Conservation (phyloP, 2,888 invertebrate genomes). For the Oligia latruncula region DNA sequence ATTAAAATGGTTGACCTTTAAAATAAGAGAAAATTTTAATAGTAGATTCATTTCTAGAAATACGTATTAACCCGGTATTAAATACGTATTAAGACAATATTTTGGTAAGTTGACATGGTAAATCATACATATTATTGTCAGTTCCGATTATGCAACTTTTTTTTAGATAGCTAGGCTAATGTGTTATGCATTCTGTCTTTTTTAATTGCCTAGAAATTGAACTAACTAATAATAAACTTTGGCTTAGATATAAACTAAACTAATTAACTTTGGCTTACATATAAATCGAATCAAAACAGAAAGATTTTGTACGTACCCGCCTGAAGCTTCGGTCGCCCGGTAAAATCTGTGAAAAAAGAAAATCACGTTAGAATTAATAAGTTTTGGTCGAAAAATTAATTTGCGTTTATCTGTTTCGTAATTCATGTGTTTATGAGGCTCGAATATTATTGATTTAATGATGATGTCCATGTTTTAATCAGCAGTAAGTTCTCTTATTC, state of each 20-base stretch:
- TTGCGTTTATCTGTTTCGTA: not conserved
- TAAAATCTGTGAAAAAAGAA: conserved; percentile 47
- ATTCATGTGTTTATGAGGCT: not conserved
- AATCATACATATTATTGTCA: not conserved
- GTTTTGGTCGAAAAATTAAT: conserved; percentile 11
- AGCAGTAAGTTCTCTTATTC: not conserved
- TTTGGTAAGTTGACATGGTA: not conserved
- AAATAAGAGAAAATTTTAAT: not conserved
- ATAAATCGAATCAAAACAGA: not conserved
- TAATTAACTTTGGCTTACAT: not conserved
- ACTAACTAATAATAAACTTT: not conserved
- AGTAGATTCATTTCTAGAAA: not conserved
- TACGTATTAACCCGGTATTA: too few species aligned
- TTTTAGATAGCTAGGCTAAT: not conserved
- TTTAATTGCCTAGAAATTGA: not conserved
- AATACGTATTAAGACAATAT: not conserved
- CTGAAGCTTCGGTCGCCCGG: not conserved
- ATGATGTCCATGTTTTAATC: not conserved
- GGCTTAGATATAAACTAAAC: not conserved
- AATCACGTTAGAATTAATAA: conserved; percentile 18
- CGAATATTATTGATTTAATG: not conserved
- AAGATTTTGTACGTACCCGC: conserved; percentile 27
- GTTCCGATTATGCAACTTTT: not conserved
- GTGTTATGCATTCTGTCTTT: not conserved
- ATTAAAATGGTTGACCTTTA: conserved; percentile 6